Conservation (phyloP, 2,113 vertebrate species). For the Xenopus laevis region DNA sequence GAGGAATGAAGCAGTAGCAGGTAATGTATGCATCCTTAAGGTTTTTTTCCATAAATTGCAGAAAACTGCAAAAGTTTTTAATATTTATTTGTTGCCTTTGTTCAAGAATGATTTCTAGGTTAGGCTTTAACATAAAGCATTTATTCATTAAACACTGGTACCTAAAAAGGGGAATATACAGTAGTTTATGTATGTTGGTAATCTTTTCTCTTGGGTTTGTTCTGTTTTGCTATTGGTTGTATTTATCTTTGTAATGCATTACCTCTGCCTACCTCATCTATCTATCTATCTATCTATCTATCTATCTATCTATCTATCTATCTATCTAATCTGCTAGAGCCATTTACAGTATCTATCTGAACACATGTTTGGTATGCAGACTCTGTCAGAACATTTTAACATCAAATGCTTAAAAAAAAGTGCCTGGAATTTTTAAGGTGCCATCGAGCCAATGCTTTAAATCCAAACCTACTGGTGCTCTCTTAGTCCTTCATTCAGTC, state of each 20-base stretch:
- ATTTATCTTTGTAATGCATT: not conserved
- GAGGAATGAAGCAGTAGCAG: too few relatives aligned
- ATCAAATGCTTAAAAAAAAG: too few relatives aligned
- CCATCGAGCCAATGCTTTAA: too few relatives aligned
- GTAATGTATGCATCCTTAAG: too few relatives aligned
- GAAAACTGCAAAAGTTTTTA: too few relatives aligned
- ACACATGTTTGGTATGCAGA: not conserved
- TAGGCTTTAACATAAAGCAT: not conserved
- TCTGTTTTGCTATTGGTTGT: not conserved
- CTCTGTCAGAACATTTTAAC: not conserved
- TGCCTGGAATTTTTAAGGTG: too few relatives aligned
- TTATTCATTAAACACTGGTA: not conserved
- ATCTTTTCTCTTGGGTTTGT: not conserved
- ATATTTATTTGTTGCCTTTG: too few relatives aligned
- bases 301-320: constrained; percentile 1
- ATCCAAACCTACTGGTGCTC: too few relatives aligned
- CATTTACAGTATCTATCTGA: not conserved
- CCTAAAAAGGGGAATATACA: not conserved
- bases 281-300: too few relatives aligned
- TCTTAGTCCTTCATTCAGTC: too few relatives aligned
- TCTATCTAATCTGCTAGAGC: not conserved
- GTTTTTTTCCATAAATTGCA: too few relatives aligned
- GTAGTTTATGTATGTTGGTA: not conserved
- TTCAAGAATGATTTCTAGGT: too few relatives aligned
- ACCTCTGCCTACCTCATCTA: not conserved